Percentiles rank a stretch among this genome's conserved stretches.
Evolutionary conservation across 2,113 vertebrate genomes (phyloP).

Genomic region (Thamnaconus septentrionalis): DNA sequence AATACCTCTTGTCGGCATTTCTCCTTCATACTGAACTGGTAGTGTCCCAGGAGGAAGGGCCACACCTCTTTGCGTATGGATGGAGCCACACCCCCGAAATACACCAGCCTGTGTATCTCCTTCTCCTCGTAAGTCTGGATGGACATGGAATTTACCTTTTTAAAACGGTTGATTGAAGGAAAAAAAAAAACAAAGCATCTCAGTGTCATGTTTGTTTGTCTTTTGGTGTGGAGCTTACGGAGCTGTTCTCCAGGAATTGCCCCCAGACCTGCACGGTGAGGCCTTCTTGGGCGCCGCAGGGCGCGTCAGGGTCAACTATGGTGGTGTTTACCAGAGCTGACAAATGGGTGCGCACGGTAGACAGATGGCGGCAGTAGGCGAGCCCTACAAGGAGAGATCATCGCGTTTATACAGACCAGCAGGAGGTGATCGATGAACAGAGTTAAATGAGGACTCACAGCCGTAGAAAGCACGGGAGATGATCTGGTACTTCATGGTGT

Average conservation of each 20-base stretch:
- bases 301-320: constrained; percentile 84
- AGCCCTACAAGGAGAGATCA: constrained; percentile 79
- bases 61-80: constrained; percentile 92
- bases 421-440: neutral
- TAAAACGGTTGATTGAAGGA: too few species aligned
- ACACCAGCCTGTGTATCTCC: constrained; percentile 91
- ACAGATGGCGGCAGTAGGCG: constrained; percentile 95
- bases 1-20: constrained; percentile 85
- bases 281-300: constrained; percentile 77
- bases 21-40: constrained; percentile 91
- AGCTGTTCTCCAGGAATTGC: constrained; percentile 84
- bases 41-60: constrained; percentile 97
- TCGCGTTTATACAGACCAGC: neutral
- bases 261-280: constrained; percentile 88
- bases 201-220: neutral
- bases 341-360: constrained; percentile 94
- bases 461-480: constrained; percentile 98
- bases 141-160: too few species aligned
- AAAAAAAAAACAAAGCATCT: neutral
- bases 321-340: constrained; percentile 90
- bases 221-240: constrained; percentile 70
- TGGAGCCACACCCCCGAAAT: constrained; percentile 90
- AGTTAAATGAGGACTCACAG: constrained; percentile 78
- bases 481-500: constrained; percentile 99
- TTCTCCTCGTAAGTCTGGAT: constrained; percentile 85